A percentile compares a stretch with the other conserved stretches of the same genome.
Conservation (phyloP, 2,888 invertebrate genomes). For the Xestia ashworthii region DNA sequence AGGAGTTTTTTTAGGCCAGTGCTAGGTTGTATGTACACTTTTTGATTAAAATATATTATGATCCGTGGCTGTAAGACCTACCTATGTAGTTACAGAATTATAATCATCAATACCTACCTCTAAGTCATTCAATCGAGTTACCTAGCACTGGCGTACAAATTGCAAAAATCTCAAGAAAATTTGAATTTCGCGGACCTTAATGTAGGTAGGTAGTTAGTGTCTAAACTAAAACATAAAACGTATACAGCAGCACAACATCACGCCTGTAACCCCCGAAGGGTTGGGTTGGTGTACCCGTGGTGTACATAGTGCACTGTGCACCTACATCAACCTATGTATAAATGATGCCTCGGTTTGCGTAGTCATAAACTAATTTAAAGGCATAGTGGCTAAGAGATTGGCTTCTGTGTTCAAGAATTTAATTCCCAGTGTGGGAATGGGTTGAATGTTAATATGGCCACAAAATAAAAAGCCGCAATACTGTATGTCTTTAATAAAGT, state of each 20-base stretch:
- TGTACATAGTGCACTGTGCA: background rate
- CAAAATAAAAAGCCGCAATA: background rate
- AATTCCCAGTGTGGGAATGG: background rate
- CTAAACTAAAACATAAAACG: background rate
- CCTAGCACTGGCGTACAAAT: too few species aligned
- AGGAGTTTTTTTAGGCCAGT: background rate
- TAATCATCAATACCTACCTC: too few species aligned
- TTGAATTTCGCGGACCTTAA: too few species aligned
- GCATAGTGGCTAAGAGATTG: background rate
- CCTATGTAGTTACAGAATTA: too few species aligned
- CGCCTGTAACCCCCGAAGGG: background rate
- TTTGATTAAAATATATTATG: too few species aligned
- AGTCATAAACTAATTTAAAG: too few species aligned
- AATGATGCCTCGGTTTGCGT: background rate
- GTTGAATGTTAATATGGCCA: background rate
- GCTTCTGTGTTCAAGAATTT: background rate
- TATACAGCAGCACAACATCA: background rate
- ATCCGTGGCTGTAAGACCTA: too few species aligned
- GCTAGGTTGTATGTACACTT: too few species aligned
- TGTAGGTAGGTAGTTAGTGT: background rate
- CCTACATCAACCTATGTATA: too few species aligned
- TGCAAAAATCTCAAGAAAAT: too few species aligned
- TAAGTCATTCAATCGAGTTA: too few species aligned
- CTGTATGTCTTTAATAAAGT: too few species aligned
- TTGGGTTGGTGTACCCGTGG: background rate